Conservation (phyloP, 1,140 invertebrate species). For the Cydia amplana region DNA sequence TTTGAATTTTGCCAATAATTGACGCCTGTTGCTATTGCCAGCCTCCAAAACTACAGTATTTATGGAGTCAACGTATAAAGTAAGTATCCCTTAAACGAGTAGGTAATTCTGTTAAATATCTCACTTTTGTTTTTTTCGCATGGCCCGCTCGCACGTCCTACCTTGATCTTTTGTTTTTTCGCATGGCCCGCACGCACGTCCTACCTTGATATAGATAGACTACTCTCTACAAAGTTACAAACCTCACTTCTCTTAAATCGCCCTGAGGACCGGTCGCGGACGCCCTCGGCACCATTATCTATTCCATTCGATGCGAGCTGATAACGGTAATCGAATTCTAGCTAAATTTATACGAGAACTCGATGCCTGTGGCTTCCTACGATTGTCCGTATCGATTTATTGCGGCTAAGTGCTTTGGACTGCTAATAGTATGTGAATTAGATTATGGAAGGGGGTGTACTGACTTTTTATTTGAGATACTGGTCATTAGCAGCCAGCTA, state of each 20-base stretch:
- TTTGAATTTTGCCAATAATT: too few species aligned
- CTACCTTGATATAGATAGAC: neutral
- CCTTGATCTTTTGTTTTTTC: too few species aligned
- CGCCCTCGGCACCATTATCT: slow-evolving; percentile 26
- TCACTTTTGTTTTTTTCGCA: too few species aligned
- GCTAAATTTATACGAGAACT: slow-evolving; percentile 50
- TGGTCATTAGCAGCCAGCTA: neutral
- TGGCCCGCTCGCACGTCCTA: too few species aligned
- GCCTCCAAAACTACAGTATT: too few species aligned
- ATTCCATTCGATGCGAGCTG: slow-evolving; percentile 25
- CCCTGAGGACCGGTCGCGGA: slow-evolving; percentile 15
- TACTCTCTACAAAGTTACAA: slow-evolving; percentile 4
- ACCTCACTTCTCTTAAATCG: neutral
- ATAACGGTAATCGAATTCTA: slow-evolving; percentile 46
- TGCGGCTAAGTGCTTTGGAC: slow-evolving; percentile 31
- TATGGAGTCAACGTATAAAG: too few species aligned
- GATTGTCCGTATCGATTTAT: slow-evolving; percentile 49
- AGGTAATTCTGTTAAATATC: too few species aligned
- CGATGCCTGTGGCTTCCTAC: slow-evolving; percentile 47
- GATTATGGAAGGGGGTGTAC: neutral
- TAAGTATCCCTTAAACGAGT: too few species aligned
- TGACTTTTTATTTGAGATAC: neutral
- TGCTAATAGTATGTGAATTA: slow-evolving; percentile 17
- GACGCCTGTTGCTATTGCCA: too few species aligned
- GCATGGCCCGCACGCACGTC: too few species aligned